A percentile compares a stretch with the other conserved stretches of the same genome.
These are phyloP conservation scores for Plusia festucae DNA, from an alignment of 2,888 invertebrate species.

Conservation along the genomic window DNA sequence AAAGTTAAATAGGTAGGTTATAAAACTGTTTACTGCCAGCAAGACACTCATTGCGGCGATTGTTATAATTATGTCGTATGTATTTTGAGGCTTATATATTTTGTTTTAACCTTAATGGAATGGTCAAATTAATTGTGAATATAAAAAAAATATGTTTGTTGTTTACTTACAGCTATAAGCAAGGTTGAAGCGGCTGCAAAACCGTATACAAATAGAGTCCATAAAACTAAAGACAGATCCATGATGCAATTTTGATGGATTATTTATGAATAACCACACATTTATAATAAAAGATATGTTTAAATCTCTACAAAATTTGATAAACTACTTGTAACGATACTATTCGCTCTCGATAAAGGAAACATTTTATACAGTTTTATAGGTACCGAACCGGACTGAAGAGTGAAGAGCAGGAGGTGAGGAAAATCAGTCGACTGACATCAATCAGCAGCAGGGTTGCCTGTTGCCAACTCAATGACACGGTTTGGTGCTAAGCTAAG, in stretches of 20 bases:
- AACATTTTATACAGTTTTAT: background rate
- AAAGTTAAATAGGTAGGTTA: background rate
- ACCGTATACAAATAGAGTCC: constrained; percentile 62
- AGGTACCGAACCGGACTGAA: too few relatives aligned
- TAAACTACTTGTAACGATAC: constrained; percentile 8
- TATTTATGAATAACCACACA: background rate
- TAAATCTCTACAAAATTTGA: background rate
- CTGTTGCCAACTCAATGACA: too few relatives aligned
- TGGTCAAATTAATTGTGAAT: background rate
- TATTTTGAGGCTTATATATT: background rate
- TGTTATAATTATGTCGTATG: constrained; percentile 24
- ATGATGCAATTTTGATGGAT: constrained; percentile 46
- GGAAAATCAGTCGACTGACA: background rate
- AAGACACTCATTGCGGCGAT: constrained; percentile 19
- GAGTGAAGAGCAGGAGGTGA: background rate
- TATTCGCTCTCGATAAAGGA: constrained; percentile 2
- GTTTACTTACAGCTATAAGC: constrained; percentile 69
- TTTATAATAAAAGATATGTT: background rate
- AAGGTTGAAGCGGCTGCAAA: constrained; percentile 53
- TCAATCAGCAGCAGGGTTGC: too few relatives aligned
- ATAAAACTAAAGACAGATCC: constrained; percentile 61
- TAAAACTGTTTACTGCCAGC: constrained; percentile 25
- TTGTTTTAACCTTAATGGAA: constrained; percentile 7
- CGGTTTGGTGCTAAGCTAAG: too few relatives aligned
- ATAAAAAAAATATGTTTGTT: background rate